Evolutionary conservation across 2,113 vertebrate species (phyloP), one percentile per base, ranked within the genome.

Genomic region (Gavialis gangeticus): DNA sequence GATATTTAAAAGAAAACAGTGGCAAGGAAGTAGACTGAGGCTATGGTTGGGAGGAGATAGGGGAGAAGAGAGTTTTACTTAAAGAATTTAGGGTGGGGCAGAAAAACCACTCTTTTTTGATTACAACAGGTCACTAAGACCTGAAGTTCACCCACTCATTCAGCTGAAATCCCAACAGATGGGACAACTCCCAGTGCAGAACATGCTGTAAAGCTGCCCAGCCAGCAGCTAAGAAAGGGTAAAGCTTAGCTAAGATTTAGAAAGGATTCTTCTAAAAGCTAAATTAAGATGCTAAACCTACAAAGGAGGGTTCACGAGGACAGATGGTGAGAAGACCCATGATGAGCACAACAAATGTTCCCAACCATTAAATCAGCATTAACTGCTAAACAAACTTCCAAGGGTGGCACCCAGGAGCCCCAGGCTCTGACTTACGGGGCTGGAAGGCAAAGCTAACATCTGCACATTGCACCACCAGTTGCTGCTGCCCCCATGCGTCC

Each of bases 61-160:
- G 12, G 34, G 46, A 79, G 2, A 25, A 27, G 7, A 17, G 14
- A 79, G 25, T 6, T 25, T 59, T 16, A 28, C 37, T 11, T 19
- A 2, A 86, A 85, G 12, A 15, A 46, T 46, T 6, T 27, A n/a
- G 27, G 17, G 0, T 4, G 13, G 64, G 27, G 34, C 13, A 30
- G 75, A 34, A 76, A 75, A 81, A 63, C 27, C 27, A 77, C 22
- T 6, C 17, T n/a, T 46, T 83, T 66, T 56, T 75, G 75, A 25
- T 21, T 22, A 1, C 17, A 30, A 54, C 7, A 66, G 69, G 28
- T 22, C 62, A 34, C 17, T 0, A 0, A 67, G 59, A 46, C 46
- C 2, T 1, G 59, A 63, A 1, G 46, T 17, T 14, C 18, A 12
- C 0, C 1, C 5, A 19, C 27, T 1, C 2, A 58, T 24, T 28